phyloP scores from a whole-genome alignment of 2,113 vertebrate species.

The Clarias batrachus region DNA sequence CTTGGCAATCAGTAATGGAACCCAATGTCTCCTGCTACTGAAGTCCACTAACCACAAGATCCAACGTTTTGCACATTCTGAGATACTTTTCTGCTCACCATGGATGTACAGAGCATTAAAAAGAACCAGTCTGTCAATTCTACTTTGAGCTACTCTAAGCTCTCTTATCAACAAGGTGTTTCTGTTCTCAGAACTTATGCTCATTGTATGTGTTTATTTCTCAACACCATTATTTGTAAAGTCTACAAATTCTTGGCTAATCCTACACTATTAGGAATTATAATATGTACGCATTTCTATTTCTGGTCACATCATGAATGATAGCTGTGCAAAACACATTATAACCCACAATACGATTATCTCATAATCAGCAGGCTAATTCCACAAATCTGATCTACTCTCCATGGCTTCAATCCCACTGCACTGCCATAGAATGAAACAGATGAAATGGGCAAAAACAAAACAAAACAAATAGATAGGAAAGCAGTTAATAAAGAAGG shows the following conservation, averaged over 20 bases:
- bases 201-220: background rate
- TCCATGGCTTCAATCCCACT: background rate
- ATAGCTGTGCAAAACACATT: slow-evolving; percentile 28
- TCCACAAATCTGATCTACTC: slow-evolving; percentile 15
- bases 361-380: slow-evolving; percentile 17
- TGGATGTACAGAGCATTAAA: background rate
- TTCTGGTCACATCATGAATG: background rate
- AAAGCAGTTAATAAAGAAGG: background rate
- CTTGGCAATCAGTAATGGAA: background rate
- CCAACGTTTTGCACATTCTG: background rate
- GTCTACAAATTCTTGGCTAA: background rate
- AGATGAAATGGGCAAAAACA: background rate
- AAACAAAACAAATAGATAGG: background rate
- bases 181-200: background rate
- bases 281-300: slow-evolving; percentile 20
- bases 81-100: background rate
- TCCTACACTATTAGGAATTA: background rate
- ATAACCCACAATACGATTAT: slow-evolving; percentile 17
- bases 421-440: background rate
- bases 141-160: background rate
- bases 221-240: background rate
- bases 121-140: background rate
- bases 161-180: background rate
- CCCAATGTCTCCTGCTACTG: background rate
- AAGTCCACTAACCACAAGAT: background rate